These are phyloP conservation scores for Chroicocephalus ridibundus DNA, from an alignment of 2,113 vertebrate genomes.

Conservation along the genomic window DNA sequence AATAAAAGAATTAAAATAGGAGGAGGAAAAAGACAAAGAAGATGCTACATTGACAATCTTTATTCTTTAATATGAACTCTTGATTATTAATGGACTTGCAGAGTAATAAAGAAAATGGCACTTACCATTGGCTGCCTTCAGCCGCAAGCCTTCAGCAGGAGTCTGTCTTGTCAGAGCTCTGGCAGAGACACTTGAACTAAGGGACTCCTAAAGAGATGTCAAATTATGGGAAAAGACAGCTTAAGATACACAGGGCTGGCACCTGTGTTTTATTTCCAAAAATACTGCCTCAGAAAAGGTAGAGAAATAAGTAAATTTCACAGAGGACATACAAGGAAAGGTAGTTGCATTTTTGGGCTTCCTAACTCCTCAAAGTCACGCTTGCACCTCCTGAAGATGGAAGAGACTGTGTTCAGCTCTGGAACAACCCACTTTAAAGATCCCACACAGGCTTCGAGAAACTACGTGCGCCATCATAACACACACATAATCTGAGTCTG, in stretches of 20 bases:
- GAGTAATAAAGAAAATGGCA: neutral
- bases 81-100: neutral
- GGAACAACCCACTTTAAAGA: neutral
- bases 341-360: neutral
- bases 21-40: neutral
- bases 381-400: neutral
- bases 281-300: neutral
- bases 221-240: neutral
- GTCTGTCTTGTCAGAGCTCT: neutral
- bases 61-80: neutral
- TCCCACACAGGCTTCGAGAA: neutral
- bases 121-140: neutral
- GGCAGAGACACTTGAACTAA: neutral
- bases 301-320: neutral
- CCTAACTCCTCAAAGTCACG: neutral
- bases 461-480: neutral
- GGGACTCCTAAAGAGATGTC: neutral
- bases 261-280: neutral
- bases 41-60: neutral
- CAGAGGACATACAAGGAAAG: neutral
- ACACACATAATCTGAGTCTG: neutral
- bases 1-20: neutral
- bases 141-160: neutral
- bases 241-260: neutral
- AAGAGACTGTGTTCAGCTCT: neutral